These are phyloP conservation scores for Pithys albifrons DNA, from an alignment of 2,113 vertebrate species.

Conservation along the genomic window DNA sequence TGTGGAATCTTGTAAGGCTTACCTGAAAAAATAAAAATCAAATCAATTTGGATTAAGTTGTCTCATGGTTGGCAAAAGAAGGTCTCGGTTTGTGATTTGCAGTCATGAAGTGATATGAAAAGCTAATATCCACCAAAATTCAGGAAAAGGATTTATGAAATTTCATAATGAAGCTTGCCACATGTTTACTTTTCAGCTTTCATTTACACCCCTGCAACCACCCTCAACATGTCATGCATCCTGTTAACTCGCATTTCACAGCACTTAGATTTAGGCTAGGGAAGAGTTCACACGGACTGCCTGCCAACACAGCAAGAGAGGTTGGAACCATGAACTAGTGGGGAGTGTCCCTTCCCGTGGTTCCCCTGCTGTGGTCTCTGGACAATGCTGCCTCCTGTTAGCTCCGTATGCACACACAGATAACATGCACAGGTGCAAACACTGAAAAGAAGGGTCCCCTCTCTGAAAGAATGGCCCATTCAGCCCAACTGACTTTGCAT, in stretches of 20 bases:
- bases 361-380: not conserved
- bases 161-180: not conserved
- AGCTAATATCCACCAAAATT: not conserved
- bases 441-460: not conserved
- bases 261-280: not conserved
- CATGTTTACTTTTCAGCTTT: not conserved
- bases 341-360: not conserved
- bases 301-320: not conserved
- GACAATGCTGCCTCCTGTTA: slow-evolving; percentile 4
- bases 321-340: not conserved
- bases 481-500: not conserved
- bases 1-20: not conserved
- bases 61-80: not conserved
- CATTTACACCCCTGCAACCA: not conserved
- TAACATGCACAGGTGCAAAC: not conserved
- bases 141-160: not conserved
- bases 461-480: slow-evolving; percentile 11
- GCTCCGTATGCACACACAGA: not conserved
- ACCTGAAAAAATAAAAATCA: not conserved
- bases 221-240: not conserved
- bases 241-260: not conserved
- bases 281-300: not conserved
- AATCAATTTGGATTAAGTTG: not conserved
- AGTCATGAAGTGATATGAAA: not conserved
- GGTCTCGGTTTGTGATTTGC: not conserved